These are phyloP conservation scores for Venustaconcha ellipsiformis DNA, from an alignment of 1,140 invertebrate genomes.

Conservation along the genomic window DNA sequence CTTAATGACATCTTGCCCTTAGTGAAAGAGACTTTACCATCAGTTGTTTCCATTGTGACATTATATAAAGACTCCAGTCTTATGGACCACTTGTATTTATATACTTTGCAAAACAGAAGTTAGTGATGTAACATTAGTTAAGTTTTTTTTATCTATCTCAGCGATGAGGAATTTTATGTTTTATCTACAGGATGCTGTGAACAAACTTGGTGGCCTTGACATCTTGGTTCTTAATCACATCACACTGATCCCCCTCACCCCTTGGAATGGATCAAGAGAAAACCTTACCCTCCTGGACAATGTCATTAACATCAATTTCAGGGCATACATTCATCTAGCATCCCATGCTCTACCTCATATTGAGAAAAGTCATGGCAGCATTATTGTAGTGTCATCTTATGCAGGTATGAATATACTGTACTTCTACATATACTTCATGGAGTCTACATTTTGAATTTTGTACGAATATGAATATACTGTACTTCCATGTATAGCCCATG, in stretches of 20 bases:
- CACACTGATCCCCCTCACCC: slow-evolving; percentile 40
- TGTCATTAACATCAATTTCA: slow-evolving; percentile 60
- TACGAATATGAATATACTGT: too few species aligned
- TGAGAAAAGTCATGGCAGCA: slow-evolving; percentile 43
- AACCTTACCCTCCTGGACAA: slow-evolving; percentile 50
- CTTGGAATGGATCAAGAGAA: slow-evolving; percentile 49
- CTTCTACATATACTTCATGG: not conserved
- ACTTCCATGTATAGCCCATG: too few species aligned
- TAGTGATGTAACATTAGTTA: too few species aligned
- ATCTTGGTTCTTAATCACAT: slow-evolving; percentile 64
- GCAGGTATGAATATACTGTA: slow-evolving; percentile 41
- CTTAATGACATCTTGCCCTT: too few species aligned
- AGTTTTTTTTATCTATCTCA: too few species aligned
- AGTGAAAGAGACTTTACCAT: too few species aligned
- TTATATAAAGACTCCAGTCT: too few species aligned
- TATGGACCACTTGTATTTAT: too few species aligned
- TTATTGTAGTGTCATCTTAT: slow-evolving; percentile 60
- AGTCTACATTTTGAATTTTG: not conserved
- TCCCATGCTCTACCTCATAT: slow-evolving; percentile 57
- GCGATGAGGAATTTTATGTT: not conserved
- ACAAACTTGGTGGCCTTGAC: slow-evolving; percentile 57
- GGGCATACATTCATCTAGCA: slow-evolving; percentile 61
- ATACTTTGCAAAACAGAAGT: too few species aligned
- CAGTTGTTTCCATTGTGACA: too few species aligned
- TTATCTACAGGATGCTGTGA: slow-evolving; percentile 42